Evolutionary conservation across 2,888 invertebrate species (phyloP).

Genomic region (Ennomos fuscantarius): DNA sequence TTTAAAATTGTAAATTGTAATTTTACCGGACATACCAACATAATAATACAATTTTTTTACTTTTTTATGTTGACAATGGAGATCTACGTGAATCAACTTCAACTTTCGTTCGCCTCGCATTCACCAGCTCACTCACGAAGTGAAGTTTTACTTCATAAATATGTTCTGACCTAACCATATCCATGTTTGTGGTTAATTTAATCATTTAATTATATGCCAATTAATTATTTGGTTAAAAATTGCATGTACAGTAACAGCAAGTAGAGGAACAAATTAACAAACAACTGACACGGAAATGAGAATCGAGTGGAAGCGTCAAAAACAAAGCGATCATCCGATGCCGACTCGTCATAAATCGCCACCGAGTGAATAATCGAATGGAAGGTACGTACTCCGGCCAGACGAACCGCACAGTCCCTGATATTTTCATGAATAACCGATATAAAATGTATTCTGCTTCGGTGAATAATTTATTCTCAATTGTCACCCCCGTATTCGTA

Average conservation of each 20-base stretch:
- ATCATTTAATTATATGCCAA: too few species aligned
- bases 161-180: too few species aligned
- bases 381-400: conserved; percentile 56
- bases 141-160: too few species aligned
- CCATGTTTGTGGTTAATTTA: too few species aligned
- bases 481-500: conserved; percentile 58
- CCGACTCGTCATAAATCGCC: conserved; percentile 58
- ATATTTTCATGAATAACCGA: conserved; percentile 74
- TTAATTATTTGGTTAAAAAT: conserved; percentile 32
- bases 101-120: too few species aligned
- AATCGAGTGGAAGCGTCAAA: conserved; percentile 42
- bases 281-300: conserved; percentile 47
- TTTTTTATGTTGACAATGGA: too few species aligned
- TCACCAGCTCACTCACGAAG: too few species aligned
- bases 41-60: too few species aligned
- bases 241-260: conserved; percentile 42
- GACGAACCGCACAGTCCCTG: conserved; percentile 54
- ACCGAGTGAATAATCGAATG: conserved; percentile 61
- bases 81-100: too few species aligned
- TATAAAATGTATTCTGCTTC: conserved; percentile 68
- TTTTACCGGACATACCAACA: too few species aligned
- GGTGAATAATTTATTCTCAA: conserved; percentile 76
- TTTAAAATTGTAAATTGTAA: too few species aligned
- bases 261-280: conserved; percentile 47
- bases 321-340: conserved; percentile 46